A percentile compares a stretch with the other conserved stretches of the same genome.
These are phyloP conservation scores for Tachycineta bicolor DNA, from an alignment of 2,113 vertebrate species.

Conservation along the genomic window DNA sequence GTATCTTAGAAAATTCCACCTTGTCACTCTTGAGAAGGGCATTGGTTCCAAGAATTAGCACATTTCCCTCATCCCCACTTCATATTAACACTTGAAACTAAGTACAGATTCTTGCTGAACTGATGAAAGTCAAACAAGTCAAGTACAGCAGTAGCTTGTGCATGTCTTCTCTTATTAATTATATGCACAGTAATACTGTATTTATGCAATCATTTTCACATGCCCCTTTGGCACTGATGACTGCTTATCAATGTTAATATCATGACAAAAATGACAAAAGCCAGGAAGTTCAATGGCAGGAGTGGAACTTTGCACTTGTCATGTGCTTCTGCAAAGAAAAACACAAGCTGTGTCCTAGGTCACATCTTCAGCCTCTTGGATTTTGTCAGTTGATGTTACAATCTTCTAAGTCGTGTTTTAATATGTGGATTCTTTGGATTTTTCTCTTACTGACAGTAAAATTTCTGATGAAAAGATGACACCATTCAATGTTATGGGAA, in stretches of 20 bases:
- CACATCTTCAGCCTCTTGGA: neutral
- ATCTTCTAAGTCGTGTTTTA: neutral
- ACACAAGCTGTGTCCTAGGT: neutral
- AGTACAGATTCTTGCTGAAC: constrained; percentile 31
- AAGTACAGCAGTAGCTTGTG: constrained; percentile 22
- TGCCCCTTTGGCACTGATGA: neutral
- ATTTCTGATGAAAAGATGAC: neutral
- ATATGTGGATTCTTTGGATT: neutral
- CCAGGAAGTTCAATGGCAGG: neutral
- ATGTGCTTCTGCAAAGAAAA: neutral
- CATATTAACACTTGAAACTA: constrained; percentile 61
- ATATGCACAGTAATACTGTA: constrained; percentile 53
- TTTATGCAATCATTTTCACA: constrained; percentile 46
- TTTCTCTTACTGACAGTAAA: neutral
- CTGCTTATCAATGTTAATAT: constrained; percentile 49
- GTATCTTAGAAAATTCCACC: constrained; percentile 72
- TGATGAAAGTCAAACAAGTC: constrained; percentile 66
- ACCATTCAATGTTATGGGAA: neutral
- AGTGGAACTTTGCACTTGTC: neutral
- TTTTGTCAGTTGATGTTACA: neutral
- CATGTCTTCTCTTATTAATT: constrained; percentile 61
- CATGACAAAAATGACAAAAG: constrained; percentile 33
- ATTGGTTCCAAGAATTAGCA: constrained; percentile 60
- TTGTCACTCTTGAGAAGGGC: constrained; percentile 72
- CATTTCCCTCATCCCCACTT: constrained; percentile 46